A percentile compares a stretch with the other conserved stretches of the same genome.
These are phyloP conservation scores for Dichetophora obliterata DNA, from an alignment of 2,888 invertebrate genomes.

Conservation along the genomic window DNA sequence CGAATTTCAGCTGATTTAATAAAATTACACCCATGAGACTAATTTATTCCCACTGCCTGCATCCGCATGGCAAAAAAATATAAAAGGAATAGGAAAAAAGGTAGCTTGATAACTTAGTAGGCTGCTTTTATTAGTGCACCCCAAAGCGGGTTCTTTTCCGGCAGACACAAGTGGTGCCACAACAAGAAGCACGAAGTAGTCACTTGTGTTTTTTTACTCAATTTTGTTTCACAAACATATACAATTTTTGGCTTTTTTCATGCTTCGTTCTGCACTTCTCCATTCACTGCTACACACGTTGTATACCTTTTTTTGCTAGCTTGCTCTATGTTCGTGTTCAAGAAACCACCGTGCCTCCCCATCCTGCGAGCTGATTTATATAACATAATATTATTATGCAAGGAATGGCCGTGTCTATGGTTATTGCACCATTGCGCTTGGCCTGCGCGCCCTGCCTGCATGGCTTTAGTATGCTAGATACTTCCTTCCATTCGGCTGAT, in stretches of 20 bases:
- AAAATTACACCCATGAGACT: slow-evolving; percentile 68
- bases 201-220: background rate
- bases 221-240: background rate
- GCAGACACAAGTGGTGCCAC: background rate
- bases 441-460: background rate
- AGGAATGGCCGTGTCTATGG: slow-evolving; percentile 56
- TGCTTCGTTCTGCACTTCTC: background rate
- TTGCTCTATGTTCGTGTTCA: background rate
- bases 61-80: too few species aligned
- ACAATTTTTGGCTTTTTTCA: background rate
- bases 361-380: slow-evolving; percentile 61
- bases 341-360: background rate
- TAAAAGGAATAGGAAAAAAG: too few species aligned
- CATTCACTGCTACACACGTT: background rate
- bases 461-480: background rate
- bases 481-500: background rate
- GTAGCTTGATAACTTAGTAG: too few species aligned
- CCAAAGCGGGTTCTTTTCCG: too few species aligned
- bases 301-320: background rate
- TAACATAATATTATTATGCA: slow-evolving; percentile 63
- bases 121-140: too few species aligned
- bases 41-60: slow-evolving; percentile 58
- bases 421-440: slow-evolving; percentile 35
- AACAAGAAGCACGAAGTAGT: background rate
- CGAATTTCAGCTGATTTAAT: slow-evolving; percentile 69